Conservation (phyloP, 2,113 vertebrate species). For the Vombatus ursinus region DNA sequence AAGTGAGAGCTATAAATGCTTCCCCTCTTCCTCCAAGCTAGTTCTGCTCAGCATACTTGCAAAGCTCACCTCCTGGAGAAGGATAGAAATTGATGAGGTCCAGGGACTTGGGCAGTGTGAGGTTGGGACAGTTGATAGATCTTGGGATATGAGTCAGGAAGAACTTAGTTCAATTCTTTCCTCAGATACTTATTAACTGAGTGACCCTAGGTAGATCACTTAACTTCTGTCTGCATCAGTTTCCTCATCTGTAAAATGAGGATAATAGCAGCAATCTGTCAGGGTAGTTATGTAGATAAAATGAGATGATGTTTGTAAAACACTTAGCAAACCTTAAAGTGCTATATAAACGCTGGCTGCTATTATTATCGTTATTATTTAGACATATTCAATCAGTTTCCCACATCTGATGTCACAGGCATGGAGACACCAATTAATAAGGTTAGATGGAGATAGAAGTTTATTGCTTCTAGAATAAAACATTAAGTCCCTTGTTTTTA, state of each 20-base stretch:
- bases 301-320: neutral
- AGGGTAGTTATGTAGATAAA: neutral
- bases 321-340: neutral
- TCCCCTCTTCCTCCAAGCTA: neutral
- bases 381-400: neutral
- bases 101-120: neutral
- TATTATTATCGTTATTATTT: neutral
- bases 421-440: neutral
- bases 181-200: neutral
- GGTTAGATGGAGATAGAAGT: neutral
- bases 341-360: neutral
- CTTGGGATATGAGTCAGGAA: neutral
- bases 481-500: neutral
- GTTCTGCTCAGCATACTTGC: neutral
- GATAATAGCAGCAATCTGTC: neutral
- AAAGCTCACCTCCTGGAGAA: neutral
- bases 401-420: neutral
- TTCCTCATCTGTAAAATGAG: constrained; percentile 3
- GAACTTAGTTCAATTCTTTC: neutral
- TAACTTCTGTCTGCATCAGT: neutral
- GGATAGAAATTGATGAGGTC: neutral
- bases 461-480: neutral
- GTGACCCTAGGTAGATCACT: neutral
- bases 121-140: neutral
- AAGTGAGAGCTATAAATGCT: neutral